Base-by-base conservation (phyloP, 2,113 vertebrate genomes). In the Pseudonaja textilis region DNA sequence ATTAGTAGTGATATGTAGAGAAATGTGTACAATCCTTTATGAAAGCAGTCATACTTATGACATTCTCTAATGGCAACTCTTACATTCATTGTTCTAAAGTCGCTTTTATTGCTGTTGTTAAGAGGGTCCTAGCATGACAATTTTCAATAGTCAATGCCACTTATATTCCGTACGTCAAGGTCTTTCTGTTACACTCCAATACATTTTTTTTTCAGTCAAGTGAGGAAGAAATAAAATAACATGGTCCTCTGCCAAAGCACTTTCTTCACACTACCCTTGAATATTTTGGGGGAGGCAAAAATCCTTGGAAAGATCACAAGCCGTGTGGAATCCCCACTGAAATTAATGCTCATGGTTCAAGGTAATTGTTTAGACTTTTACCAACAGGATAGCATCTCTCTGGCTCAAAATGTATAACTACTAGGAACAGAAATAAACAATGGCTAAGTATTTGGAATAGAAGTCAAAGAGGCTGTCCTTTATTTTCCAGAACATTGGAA, bases 31-130 rank as follows among this genome's bases (percentile, higher is more conserved):
- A 94, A 91, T 29, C 20, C 39, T n/a, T n/a, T n/a, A 92, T 34
- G 34, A 45, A 0, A 85, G 0, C n/a, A 52, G 81, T 93, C 90
- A 64, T 87, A 93, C 89, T 81, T 61, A 61, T 93, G 85, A 95
- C 91, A 89, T 7, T 61, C 14, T 59, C 26, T 93, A 92, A 94
- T 69, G 64, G 26, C 87, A 57, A 93, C 91, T 90, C 39, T 1
- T 94, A 91, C 91, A 59, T 64, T 94, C 93, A 88, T 4, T 93
- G 42, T 26, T 93, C 81, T 54, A 64, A n/a, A 54, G 52, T 91
- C 92, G 81, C 85, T 94, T 96, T 95, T 94, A 89, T 47, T 54
- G 20, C 52, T 87, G 47, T 94, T 93, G n/a, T 50, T 90, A 92
- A 95, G 93, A 93, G 89, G 89, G 87, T 93, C 47, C 20, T 5